Base-by-base conservation (phyloP, 2,888 invertebrate genomes). In the Cetonia aurata region DNA sequence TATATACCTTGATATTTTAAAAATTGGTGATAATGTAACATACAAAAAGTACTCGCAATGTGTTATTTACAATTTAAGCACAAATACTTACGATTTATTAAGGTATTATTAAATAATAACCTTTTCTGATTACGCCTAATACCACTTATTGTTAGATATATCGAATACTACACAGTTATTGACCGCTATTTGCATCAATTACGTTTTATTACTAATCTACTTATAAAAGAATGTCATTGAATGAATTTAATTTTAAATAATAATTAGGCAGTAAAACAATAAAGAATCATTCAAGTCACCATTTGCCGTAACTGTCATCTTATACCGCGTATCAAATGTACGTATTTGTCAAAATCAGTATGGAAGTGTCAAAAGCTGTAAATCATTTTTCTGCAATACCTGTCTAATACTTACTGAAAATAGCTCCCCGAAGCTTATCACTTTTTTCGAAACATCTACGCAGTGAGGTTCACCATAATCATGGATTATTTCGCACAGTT, bases 351-450 rank as follows among this genome's bases (percentile, higher is more conserved):
- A 41, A n/a, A 17, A 42, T 42, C 6, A 9, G 37, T 1, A 2
- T 19, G 33, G 19, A 41, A 41, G 19, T 19, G 41, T 57, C 57
- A 42, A 53, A 57, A 42, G 41, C 2, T 13, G 15, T 15, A 41
- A 57, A 15, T 57, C 4, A 10, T 41, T 13, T 55, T 31, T 6
- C 25, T 25, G 25, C 37, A 55, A 55, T 17, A 12, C 4, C 15
- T 33, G 37, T 37, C 6, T 37, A 33, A 12, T 69, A 76, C 90
- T 89, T 83, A 94, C 94, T 83, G 93, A 89, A 82, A 96, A 96
- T 62, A 98, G 86, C 83, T 95, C 92, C 31, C 97, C 96, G 79
- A 99, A 99, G 50, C 90, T 90, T 77, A 98, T 96, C n/a, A 90
- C 90, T 83, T 87, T 89, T 72, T 90, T 88, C 8, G 88, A 88